A percentile compares a stretch with the other conserved stretches of the same genome.
Conservation (phyloP, 2,797 vertebrate species). For the Aulostomus chinensis region DNA sequence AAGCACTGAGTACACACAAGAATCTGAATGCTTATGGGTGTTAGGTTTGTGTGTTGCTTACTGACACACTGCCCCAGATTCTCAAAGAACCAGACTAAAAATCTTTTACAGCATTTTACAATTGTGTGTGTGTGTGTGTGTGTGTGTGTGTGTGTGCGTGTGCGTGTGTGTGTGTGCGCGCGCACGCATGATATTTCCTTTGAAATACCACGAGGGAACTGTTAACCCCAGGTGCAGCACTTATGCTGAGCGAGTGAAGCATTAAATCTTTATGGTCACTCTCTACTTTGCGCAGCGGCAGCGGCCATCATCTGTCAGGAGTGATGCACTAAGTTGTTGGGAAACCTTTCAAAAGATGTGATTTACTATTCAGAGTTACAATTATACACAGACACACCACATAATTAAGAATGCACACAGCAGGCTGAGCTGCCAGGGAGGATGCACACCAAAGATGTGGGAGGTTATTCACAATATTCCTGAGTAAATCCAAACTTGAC, state of each 20-base stretch:
- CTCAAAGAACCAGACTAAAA: slow-evolving; percentile 16
- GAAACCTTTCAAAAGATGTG: slow-evolving; percentile 45
- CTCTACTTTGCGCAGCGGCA: slow-evolving; percentile 57
- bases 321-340: slow-evolving; percentile 48
- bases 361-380: slow-evolving; percentile 45
- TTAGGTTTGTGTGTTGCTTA: neutral
- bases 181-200: slow-evolving; percentile 37
- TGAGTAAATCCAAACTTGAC: too few relatives aligned
- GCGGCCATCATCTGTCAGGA: slow-evolving; percentile 59
- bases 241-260: slow-evolving; percentile 58
- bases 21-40: neutral
- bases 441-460: neutral
- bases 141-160: neutral
- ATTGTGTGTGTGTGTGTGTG: slow-evolving; percentile 2
- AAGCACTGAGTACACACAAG: neutral
- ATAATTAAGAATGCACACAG: slow-evolving; percentile 23
- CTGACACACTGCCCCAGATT: slow-evolving; percentile 18
- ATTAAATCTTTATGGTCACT: slow-evolving; percentile 75
- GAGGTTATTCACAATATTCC: neutral
- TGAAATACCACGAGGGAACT: slow-evolving; percentile 58
- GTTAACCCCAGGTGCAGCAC: slow-evolving; percentile 66
- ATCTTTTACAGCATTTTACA: slow-evolving; percentile 5
- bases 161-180: neutral
- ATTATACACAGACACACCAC: slow-evolving; percentile 9
- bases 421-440: slow-evolving; percentile 5